Evolutionary conservation across 2,797 vertebrate genomes (phyloP).

Genomic region (Diplodus puntazzo): DNA sequence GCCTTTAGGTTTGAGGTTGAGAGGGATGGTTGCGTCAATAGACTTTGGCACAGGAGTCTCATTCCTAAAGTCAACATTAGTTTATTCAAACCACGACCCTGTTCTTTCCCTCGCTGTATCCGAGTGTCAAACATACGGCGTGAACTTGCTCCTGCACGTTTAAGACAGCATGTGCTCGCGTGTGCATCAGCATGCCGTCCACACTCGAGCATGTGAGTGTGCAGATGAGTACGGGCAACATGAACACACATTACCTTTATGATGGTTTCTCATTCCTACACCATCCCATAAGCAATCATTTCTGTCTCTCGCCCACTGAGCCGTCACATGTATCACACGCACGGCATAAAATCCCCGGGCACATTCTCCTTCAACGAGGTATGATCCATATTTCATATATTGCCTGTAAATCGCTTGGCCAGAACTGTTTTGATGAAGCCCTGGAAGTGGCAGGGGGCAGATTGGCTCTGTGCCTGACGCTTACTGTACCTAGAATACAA

Average conservation of each 20-base stretch:
- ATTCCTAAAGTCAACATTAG: neutral
- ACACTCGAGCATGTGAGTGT: conserved; percentile 4
- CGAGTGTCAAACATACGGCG: too few species aligned
- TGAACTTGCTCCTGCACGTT: neutral
- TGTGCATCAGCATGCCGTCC: neutral
- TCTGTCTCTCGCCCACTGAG: conserved; percentile 69
- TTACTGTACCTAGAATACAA: conserved; percentile 73
- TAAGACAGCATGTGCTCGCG: neutral
- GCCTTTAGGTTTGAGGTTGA: neutral
- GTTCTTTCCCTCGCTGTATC: neutral
- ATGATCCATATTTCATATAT: conserved; percentile 84
- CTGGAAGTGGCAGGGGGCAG: conserved; percentile 74
- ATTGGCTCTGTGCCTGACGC: conserved; percentile 73
- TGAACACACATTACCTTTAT: conserved; percentile 48
- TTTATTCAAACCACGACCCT: neutral
- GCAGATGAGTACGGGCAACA: conserved; percentile 44
- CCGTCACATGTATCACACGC: conserved; percentile 68
- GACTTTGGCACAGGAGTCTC: neutral
- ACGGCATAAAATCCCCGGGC: conserved; percentile 61
- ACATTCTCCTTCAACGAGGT: conserved; percentile 71
- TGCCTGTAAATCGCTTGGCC: conserved; percentile 79
- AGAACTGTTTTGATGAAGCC: conserved; percentile 76
- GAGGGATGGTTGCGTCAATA: neutral
- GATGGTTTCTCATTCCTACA: conserved; percentile 71
- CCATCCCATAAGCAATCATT: conserved; percentile 80